Conservation (phyloP, 1,140 invertebrate species). For the Drosophila nigrodunni region DNA sequence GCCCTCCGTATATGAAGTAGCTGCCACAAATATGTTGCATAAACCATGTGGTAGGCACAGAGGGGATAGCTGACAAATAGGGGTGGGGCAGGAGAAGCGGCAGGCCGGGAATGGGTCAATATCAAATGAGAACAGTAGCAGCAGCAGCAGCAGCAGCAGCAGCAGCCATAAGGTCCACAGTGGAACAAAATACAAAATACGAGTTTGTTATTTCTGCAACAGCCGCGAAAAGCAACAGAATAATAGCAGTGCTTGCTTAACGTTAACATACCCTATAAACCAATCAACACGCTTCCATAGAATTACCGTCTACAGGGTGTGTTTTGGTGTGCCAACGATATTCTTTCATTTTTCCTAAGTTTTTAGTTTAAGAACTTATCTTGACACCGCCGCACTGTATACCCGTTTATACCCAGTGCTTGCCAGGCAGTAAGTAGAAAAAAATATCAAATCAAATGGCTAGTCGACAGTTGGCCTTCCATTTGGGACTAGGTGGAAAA, state of each 20-base stretch:
- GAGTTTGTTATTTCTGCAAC: constrained; percentile 41
- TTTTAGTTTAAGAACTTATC: no score
- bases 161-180: constrained; percentile 26
- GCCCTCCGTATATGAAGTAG: constrained; percentile 20
- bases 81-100: not conserved
- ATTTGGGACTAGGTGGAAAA: constrained; percentile 47
- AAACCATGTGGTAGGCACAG: constrained; percentile 29
- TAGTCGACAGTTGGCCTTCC: constrained; percentile 55
- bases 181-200: constrained; percentile 49
- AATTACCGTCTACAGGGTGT: no score
- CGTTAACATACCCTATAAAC: not conserved
- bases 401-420: constrained; percentile 5
- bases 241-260: not conserved
- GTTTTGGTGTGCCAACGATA: no score
- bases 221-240: constrained; percentile 21
- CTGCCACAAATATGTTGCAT: constrained; percentile 66
- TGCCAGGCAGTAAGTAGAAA: constrained; percentile 7
- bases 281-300: no score
- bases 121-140: constrained; percentile 38
- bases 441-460: constrained; percentile 67
- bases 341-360: no score
- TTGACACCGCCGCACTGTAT: not conserved
- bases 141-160: constrained; percentile 13
- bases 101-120: constrained; percentile 24
- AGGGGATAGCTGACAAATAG: not conserved